Conservation (phyloP, 2,113 vertebrate species). For the Nothocercus nigrocapillus region DNA sequence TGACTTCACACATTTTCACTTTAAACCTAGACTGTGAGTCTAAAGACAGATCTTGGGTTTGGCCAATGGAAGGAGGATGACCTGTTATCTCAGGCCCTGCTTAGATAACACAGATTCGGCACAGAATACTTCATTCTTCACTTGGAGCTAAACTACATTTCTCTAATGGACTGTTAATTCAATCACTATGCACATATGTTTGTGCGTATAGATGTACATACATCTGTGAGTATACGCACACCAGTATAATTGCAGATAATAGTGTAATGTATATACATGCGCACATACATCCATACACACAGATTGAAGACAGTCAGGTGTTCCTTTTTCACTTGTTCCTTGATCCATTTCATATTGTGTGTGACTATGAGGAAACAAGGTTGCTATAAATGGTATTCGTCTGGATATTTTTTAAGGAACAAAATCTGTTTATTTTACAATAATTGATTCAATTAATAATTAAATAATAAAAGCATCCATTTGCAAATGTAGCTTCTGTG, state of each 20-base stretch:
- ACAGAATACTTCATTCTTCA: constrained; percentile 43
- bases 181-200: background rate
- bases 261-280: background rate
- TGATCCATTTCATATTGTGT: constrained; percentile 19
- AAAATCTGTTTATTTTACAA: constrained; percentile 61
- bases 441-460: constrained; percentile 57
- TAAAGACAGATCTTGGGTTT: background rate
- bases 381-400: constrained; percentile 40
- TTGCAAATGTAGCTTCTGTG: constrained; percentile 47
- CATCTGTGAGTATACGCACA: background rate
- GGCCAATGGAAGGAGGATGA: background rate
- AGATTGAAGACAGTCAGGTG: constrained; percentile 14
- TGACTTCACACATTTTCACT: background rate
- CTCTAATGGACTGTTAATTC: background rate
- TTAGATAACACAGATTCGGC: background rate
- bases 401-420: constrained; percentile 25
- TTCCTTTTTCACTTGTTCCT: constrained; percentile 45
- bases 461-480: constrained; percentile 58
- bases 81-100: constrained; percentile 13
- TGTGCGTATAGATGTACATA: background rate
- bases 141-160: constrained; percentile 19
- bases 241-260: background rate
- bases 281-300: background rate
- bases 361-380: constrained; percentile 36
- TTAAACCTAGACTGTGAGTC: constrained; percentile 7